Conservation (phyloP, 2,888 invertebrate species). For the Xylophagus ater region DNA sequence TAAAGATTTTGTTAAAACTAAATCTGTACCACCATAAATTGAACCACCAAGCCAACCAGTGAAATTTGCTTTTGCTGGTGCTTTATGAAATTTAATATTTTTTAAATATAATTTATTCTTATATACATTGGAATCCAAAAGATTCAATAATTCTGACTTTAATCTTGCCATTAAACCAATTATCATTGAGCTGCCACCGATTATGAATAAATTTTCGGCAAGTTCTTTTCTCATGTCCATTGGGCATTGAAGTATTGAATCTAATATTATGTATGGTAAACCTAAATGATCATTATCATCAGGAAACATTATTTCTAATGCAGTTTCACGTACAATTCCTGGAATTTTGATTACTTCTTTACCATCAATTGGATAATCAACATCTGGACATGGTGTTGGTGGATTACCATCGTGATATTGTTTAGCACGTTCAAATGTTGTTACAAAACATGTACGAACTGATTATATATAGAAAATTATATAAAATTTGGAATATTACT, state of each 20-base stretch:
- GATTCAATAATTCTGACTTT: constrained; percentile 58
- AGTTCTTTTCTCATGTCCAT: constrained; percentile 68
- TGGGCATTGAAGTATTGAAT: constrained; percentile 70
- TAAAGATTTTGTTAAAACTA: constrained; percentile 56
- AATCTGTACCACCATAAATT: constrained; percentile 65
- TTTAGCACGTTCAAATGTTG: constrained; percentile 56
- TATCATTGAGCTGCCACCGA: constrained; percentile 77
- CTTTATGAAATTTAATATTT: constrained; percentile 66
- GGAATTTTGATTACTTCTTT: constrained; percentile 51
- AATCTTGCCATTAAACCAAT: constrained; percentile 75
- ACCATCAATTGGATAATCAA: constrained; percentile 56
- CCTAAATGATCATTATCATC: constrained; percentile 73
- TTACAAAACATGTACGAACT: constrained; percentile 83
- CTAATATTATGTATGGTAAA: constrained; percentile 72
- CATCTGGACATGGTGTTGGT: constrained; percentile 46
- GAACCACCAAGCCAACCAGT: constrained; percentile 81
- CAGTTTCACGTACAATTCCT: constrained; percentile 64
- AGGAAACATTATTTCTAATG: constrained; percentile 76
- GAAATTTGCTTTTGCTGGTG: constrained; percentile 71
- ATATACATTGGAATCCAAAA: constrained; percentile 53
- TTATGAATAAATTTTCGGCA: constrained; percentile 72
- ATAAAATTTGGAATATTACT: constrained; percentile 8
- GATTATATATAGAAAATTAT: constrained; percentile 19
- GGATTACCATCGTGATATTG: constrained; percentile 41
- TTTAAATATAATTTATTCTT: constrained; percentile 49